Evolutionary conservation across 1,140 invertebrate species (phyloP), one percentile per base, ranked within the genome.

Genomic region (Maniola jurtina): DNA sequence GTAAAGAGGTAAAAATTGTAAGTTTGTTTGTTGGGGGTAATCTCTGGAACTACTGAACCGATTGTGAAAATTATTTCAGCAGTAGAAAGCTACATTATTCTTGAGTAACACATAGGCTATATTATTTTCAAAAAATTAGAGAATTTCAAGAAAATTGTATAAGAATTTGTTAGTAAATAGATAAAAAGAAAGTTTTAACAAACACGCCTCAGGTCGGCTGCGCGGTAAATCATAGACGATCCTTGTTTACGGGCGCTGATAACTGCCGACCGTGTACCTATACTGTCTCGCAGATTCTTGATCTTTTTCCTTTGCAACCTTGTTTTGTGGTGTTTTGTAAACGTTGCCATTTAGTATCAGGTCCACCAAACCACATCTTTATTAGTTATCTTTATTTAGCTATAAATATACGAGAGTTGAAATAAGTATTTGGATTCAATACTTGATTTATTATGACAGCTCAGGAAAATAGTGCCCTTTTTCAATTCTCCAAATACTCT

Each of bases 401-500:
- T 3, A 9, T 38, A 38, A 38, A 38, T 38, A n/a, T n/a, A 5
- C 10, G 7, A 40, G 10, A 40, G 10, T 11, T 9, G 7, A 40
- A 40, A 1, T 38, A 38, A 38, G 36, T 11, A 40, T 11, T 40
- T 9, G 2, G 38, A 7, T n/a, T 5, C 13, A 45, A 45, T 45
- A 11, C 13, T 11, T 25, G 25, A 25, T 61, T 14, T 61, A 14
- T 54, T 57, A 48, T 64, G 55, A 35, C 52, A 64, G 54, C 55
- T 7, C n/a, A 47, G 47, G 33, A 47, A 64, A 42, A 64, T 35
- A 56, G 48, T 42, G 42, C 38, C 33, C 6, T 33, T 56, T 64
- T 64, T 64, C 62, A 64, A 64, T 57, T 57, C 55, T 57, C 52
- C 15, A 45, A 64, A 64, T 64, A 40, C 35, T 57, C 59, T 67